Evolutionary conservation across 2,888 invertebrate species (phyloP), one percentile per base, ranked within the genome.

Genomic region (Sclerodermus sp.): DNA sequence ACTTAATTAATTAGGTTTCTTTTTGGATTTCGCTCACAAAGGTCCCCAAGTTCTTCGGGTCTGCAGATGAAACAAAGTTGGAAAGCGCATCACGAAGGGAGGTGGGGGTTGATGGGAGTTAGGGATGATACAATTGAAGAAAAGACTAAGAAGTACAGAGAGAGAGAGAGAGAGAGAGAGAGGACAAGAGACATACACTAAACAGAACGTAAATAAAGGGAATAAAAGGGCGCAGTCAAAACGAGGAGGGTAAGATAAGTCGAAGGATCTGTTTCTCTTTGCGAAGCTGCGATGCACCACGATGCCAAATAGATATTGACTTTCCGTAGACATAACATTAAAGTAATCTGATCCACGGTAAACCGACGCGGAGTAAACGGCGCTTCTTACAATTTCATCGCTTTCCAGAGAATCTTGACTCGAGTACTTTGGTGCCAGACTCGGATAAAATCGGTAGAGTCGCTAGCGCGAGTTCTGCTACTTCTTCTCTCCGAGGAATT

Each of bases 231-330:
- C 15, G 38, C n/a, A 17, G 38, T 38, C 15, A 38, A 14, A 38
- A 38, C 3, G 17, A 17, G 38, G 17, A 34, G 34, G 47, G 31
- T 29, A 38, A 14, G 40, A 38, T 38, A 14, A 38, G 38, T 38
- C 38, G 38, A 5, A 15, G 15, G 9, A 38, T 38, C 38, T 17
- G 38, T 38, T 38, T 38, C 38, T 38, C 15, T 14, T 38, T 38
- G 38, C 38, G 15, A 38, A 38, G 38, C 2, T 10, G 14, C 12
- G 16, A 14, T 15, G 16, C 13, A 6, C 17, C 38, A 9, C 38
- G 38, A 38, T 38, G 38, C 15, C 38, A 38, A 38, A 38, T 38
- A 38, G 15, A 6, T 38, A 38, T 38, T 38, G 38, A 38, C 38
- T 38, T 17, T 14, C 5, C 9, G 38, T 14, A 38, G 38, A 38